Base-by-base conservation (phyloP, 2,113 vertebrate genomes). In the Podarcis muralis region DNA sequence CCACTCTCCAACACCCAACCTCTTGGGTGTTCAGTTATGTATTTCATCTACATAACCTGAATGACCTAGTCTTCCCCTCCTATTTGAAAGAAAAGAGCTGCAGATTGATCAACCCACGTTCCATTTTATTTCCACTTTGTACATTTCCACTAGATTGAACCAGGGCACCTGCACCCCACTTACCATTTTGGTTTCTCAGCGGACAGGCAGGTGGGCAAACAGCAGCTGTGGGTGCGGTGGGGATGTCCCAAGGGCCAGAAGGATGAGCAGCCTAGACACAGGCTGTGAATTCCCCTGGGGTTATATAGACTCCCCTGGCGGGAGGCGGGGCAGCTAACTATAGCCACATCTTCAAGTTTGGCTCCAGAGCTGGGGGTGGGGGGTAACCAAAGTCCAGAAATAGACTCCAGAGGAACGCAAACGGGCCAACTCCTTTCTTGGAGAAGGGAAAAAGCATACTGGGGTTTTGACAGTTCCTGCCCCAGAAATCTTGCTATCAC, bases 341-440 rank as follows among this genome's bases (percentile, higher is more conserved):
- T 96, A 96, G 96, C 76, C 59, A 40, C 84, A 83, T 88, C 88
- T 91, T 93, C 88, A 90, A 92, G 92, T 92, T 91, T 91, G 93
- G 91, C 91, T 81, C 87, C 87, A 91, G 65, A 88, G 91, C 15
- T 86, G 81, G n/a, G 80, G 86, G 75, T 66, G 84, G 81, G 74
- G 53, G 53, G 53, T 57, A 84, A 88, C 81, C 48, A 68, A 62
- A 78, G 37, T 71, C 48, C 66, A 86, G 85, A 90, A 90, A 83
- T 90, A 95, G 88, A 86, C 88, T 91, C 96, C 87, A 92, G 96
- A 95, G 96, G 94, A 97, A 96, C 93, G 93, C 94, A 97, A 89
- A 94, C 86, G 95, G 95, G 94, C 83, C 88, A 85, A 91, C 87
- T 96, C 96, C 95, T 96, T 96, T 96, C 96, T 96, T 96, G 95